phyloP scores from a whole-genome alignment of 2,113 vertebrate genomes.

The Sander vitreus region DNA sequence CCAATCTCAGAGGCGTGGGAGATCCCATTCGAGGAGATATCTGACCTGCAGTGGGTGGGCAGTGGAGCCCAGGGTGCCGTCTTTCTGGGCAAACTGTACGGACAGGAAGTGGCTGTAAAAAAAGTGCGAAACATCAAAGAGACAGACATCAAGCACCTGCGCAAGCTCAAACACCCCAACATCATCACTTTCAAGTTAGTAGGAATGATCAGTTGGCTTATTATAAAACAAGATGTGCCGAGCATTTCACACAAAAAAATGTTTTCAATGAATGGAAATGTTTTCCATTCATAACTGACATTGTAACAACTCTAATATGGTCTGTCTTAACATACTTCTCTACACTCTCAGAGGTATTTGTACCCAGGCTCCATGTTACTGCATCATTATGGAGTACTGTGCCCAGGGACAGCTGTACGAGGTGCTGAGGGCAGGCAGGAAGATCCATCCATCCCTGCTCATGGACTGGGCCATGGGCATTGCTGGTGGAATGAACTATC shows the following conservation, averaged over 20 bases:
- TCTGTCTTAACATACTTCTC: neutral
- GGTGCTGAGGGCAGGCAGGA: slow-evolving; percentile 95
- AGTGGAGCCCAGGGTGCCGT: slow-evolving; percentile 97
- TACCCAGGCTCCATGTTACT: slow-evolving; percentile 98
- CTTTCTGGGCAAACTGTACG: slow-evolving; percentile 95
- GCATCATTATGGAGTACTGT: slow-evolving; percentile 99
- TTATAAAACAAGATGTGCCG: neutral
- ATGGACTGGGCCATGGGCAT: slow-evolving; percentile 99
- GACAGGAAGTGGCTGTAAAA: slow-evolving; percentile 97
- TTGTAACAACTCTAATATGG: neutral
- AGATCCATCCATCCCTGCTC: slow-evolving; percentile 94
- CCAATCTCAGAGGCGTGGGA: slow-evolving; percentile 88
- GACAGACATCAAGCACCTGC: slow-evolving; percentile 97
- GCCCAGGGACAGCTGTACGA: slow-evolving; percentile 99
- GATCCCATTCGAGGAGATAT: slow-evolving; percentile 98
- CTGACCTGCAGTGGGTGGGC: slow-evolving; percentile 98
- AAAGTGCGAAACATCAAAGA: slow-evolving; percentile 98
- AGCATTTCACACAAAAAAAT: neutral
- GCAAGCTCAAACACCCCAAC: slow-evolving; percentile 98
- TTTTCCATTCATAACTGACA: neutral
- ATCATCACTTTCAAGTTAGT: slow-evolving; percentile 99
- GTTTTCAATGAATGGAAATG: no score
- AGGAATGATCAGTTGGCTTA: neutral
- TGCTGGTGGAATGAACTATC: slow-evolving; percentile 98
- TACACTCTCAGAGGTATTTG: slow-evolving; percentile 91